Conservation (phyloP, 2,888 invertebrate genomes). For the Calameuta pallipes region DNA sequence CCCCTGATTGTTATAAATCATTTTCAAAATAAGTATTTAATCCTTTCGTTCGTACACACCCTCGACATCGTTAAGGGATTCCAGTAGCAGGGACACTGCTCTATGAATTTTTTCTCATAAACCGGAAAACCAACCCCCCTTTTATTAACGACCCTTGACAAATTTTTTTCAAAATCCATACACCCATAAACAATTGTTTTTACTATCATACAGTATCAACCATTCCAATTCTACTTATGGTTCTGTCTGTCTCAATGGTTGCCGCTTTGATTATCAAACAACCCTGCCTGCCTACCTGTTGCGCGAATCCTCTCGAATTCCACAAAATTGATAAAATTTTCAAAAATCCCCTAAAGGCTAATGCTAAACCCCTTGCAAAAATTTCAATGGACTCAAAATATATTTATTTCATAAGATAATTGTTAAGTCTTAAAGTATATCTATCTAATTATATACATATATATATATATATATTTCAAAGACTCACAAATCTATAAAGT, state of each 20-base stretch:
- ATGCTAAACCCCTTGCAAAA: neutral
- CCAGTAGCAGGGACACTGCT: neutral
- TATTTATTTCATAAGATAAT: too few relatives aligned
- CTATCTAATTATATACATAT: neutral
- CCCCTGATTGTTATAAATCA: constrained; percentile 44
- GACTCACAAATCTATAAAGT: neutral
- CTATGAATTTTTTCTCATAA: neutral
- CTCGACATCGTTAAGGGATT: neutral
- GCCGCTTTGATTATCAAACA: neutral
- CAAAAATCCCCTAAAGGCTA: neutral
- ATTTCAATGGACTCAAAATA: neutral
- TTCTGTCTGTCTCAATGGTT: neutral
- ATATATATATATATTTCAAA: neutral
- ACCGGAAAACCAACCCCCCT: neutral
- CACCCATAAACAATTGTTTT: neutral
- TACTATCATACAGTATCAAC: neutral
- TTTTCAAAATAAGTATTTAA: constrained; percentile 45
- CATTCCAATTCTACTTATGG: neutral
- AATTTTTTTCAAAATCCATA: neutral
- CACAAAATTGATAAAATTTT: neutral
- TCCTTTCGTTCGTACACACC: constrained; percentile 36
- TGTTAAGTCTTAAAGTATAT: neutral
- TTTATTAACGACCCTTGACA: neutral
- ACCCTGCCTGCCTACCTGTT: constrained; percentile 8
- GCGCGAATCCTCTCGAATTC: neutral